phyloP scores from a whole-genome alignment of 2,113 vertebrate genomes.

The Phalacrocorax pelagicus region DNA sequence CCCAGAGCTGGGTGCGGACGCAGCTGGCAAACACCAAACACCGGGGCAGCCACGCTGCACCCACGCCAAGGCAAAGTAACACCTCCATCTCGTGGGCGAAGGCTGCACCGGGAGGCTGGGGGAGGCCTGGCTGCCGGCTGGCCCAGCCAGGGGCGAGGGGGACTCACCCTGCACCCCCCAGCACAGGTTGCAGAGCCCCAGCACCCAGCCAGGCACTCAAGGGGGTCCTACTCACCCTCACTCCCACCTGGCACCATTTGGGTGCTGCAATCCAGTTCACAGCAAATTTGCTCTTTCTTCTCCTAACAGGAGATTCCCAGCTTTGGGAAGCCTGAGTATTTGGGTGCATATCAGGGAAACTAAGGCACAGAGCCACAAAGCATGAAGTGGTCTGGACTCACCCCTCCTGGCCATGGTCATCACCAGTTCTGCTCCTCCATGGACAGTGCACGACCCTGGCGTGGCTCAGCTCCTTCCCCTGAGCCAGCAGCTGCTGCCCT shows the following conservation, averaged over 20 bases:
- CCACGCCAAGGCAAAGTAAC: not conserved
- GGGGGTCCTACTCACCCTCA: not conserved
- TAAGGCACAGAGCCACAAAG: not conserved
- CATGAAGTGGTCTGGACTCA: not conserved
- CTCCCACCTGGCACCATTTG: not conserved
- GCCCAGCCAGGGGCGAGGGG: not conserved
- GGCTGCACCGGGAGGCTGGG: not conserved
- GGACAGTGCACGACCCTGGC: no score
- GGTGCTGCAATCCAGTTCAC: not conserved
- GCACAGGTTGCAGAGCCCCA: not conserved
- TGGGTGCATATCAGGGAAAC: not conserved
- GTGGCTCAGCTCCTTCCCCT: not conserved
- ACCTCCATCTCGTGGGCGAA: not conserved
- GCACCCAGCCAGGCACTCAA: not conserved
- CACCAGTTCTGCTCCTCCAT: not conserved
- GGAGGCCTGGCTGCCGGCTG: not conserved
- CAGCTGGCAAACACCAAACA: rapidly evolving
- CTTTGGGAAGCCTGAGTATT: not conserved
- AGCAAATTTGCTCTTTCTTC: not conserved
- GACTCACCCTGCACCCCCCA: not conserved
- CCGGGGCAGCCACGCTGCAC: not conserved
- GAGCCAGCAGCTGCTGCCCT: not conserved
- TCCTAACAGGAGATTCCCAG: not conserved
- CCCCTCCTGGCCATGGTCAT: not conserved
- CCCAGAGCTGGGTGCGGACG: no score